A percentile compares a stretch with the other conserved stretches of the same genome.
These are phyloP conservation scores for Venustoraphidia nigricollis DNA, from an alignment of 2,888 invertebrate genomes.

Conservation along the genomic window DNA sequence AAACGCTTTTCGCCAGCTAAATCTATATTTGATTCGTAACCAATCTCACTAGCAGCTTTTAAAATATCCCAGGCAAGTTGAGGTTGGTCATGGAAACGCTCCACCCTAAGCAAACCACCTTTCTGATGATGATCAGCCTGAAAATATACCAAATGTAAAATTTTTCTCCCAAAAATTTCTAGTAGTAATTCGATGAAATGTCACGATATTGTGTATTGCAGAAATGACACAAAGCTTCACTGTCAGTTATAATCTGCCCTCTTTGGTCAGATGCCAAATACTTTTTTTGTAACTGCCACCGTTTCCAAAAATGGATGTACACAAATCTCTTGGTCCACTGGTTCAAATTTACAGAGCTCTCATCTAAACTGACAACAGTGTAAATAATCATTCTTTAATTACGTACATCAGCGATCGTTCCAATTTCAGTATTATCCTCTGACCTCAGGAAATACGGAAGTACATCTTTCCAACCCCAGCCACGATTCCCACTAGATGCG, in stretches of 20 bases:
- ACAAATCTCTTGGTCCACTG: too few relatives aligned
- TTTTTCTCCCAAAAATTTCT: too few relatives aligned
- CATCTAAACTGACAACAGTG: too few relatives aligned
- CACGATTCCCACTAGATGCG: constrained; percentile 3
- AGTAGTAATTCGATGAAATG: too few relatives aligned
- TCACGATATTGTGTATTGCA: too few relatives aligned
- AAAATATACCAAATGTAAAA: not conserved
- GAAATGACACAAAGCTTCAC: too few relatives aligned
- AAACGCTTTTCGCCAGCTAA: constrained; percentile 10
- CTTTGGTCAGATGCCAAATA: too few relatives aligned
- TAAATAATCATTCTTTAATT: too few relatives aligned
- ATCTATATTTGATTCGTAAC: constrained; percentile 11
- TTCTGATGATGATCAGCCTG: constrained; percentile 10
- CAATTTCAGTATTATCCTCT: constrained; percentile 8
- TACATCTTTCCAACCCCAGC: constrained; percentile 7
- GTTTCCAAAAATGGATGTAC: too few relatives aligned
- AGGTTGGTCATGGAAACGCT: constrained; percentile 11
- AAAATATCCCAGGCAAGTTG: constrained; percentile 10
- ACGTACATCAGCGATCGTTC: constrained; percentile 2
- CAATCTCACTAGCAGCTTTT: constrained; percentile 11
- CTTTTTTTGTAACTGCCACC: too few relatives aligned
- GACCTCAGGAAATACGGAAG: constrained; percentile 8
- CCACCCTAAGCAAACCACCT: constrained; percentile 11
- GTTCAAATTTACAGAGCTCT: too few relatives aligned
- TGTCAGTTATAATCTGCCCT: too few relatives aligned